Evolutionary conservation across 2,888 invertebrate species (phyloP), one percentile per base, ranked within the genome.

Genomic region (Sesamia inferens): DNA sequence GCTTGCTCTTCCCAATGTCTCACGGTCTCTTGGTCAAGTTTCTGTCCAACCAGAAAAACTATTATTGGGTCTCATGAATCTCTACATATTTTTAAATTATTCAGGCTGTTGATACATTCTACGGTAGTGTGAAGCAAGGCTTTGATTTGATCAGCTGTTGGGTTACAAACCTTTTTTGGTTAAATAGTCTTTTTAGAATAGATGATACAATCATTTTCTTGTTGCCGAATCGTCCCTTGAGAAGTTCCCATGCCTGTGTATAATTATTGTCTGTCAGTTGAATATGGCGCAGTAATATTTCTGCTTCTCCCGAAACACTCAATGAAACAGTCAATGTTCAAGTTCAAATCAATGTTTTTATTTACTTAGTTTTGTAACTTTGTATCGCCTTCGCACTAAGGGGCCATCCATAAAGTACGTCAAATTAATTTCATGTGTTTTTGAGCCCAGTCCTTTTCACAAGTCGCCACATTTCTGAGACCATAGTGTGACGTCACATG

Each of bases 1-100:
- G 74, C 62, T 51, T 70, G 22, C 44, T 82, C 72, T 65, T 86
- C 85, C 83, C 84, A 84, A 11, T 62, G 71, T 61, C 71, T 84
- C 11, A 80, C 82, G 19, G 85, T 71, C 65, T 85, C 86, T 62
- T 72, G 44, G 57, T 88, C 87, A 39, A 87, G 75, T 58, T 87
- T 89, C 62, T 85, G 85, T 11, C 68, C 67, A 0, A 85, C 74
- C 13, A 87, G 67, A 77, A 82, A 85, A 67, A 88, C 76, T 16
- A 87, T 78, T 51, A 88, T 10, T 19, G 82, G 82, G 77, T 87
- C 85, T 85, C 83, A 88, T 47, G 79, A 78, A 31, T 81, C 78
- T 0, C 75, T 83, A 13, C 24, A 22, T 57, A 57, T 14, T 3
- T 22, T 57, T 7, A 58, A 10, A 10, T 58, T 31, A 58, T 58